These are phyloP conservation scores for Patiria pectinifera DNA, from an alignment of 53 echinoderm and acorn worm species.

Conservation along the genomic window DNA sequence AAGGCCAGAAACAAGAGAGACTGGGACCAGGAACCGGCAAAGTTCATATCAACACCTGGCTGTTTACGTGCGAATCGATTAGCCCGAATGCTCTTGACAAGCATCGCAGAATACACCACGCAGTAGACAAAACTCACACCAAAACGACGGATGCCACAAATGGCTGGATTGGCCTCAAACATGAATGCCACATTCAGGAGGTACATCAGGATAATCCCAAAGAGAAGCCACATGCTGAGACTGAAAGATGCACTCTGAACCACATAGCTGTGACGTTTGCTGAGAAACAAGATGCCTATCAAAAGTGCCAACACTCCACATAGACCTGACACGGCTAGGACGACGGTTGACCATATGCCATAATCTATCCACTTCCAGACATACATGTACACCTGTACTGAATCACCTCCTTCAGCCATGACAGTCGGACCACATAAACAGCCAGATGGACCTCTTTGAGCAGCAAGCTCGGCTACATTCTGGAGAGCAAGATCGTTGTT, in stretches of 20 bases:
- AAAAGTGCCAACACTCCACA: conserved; percentile 41
- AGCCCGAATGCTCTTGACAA: conserved; percentile 70
- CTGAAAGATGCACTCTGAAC: conserved; percentile 66
- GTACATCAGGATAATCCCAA: conserved; percentile 80
- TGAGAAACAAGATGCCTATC: conserved; percentile 41
- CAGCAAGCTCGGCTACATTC: conserved; percentile 30
- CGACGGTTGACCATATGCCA: conserved; percentile 65
- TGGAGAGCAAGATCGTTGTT: conserved; percentile 53
- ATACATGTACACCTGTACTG: not conserved
- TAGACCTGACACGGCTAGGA: conserved; percentile 61
- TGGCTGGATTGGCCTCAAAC: conserved; percentile 61
- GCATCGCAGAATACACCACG: conserved; percentile 73
- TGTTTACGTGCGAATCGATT: conserved; percentile 55
- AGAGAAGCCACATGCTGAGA: conserved; percentile 68
- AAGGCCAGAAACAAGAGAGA: conserved; percentile 72
- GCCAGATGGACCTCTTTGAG: conserved; percentile 47
- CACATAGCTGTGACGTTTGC: conserved; percentile 38
- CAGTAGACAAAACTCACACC: conserved; percentile 75
- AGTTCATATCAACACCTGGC: conserved; percentile 46
- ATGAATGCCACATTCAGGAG: conserved; percentile 72
- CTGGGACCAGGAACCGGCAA: conserved; percentile 65
- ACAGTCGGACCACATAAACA: conserved; percentile 31
- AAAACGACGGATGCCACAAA: conserved; percentile 79
- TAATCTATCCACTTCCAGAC: conserved; percentile 39
- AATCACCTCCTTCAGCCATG: not conserved